Base-by-base conservation (phyloP, 2,113 vertebrate species). In the Eidolon helvum region DNA sequence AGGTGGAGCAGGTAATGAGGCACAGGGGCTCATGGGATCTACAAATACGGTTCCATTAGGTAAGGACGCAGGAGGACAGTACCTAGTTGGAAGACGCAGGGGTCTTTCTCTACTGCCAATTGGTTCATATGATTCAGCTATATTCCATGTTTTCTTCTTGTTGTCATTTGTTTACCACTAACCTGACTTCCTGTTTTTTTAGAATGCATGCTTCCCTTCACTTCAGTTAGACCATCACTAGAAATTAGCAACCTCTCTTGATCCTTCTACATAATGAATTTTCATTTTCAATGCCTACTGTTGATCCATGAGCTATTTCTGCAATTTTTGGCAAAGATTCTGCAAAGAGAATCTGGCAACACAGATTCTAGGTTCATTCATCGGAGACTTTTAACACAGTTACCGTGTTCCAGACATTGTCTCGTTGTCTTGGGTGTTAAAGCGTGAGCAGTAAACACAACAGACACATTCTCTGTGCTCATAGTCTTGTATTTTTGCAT, bases 1-100 rank as follows among this genome's bases (percentile, higher is more conserved):
- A 22, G 79, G 12, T 8, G 24, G 1, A 75, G 33, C 28, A 65
- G 3, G 9, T 35, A 33, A 48, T 35, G 30, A 26, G 66, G 33
- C 26, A 33, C 7, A 12, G 2, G 3, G 66, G 14, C 9, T 45
- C 7, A 12, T 1, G 3, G 55, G 22, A 15, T 22, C 7, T 16
- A 87, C 15, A 24, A 26, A 11, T 4, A 6, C 18, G 22, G 5
- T 15, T 55, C 10, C 2, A 63, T 55, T 9, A 26, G n/a, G 18
- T 12, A 10, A 26, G 12, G 24, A 40, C 4, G 21, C 0, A 18
- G 59, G 19, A 2, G 16, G 15, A 55, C 2, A 35, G 10, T 4
- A 30, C 0, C 14, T 22, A 15, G 5, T 1, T 30, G 1, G n/a
- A 71, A 28, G 38, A 1, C 0, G 0, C 40, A 4, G 5, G 33